phyloP scores from a whole-genome alignment of 2,888 invertebrate genomes.

The Octonoba sinensis region DNA sequence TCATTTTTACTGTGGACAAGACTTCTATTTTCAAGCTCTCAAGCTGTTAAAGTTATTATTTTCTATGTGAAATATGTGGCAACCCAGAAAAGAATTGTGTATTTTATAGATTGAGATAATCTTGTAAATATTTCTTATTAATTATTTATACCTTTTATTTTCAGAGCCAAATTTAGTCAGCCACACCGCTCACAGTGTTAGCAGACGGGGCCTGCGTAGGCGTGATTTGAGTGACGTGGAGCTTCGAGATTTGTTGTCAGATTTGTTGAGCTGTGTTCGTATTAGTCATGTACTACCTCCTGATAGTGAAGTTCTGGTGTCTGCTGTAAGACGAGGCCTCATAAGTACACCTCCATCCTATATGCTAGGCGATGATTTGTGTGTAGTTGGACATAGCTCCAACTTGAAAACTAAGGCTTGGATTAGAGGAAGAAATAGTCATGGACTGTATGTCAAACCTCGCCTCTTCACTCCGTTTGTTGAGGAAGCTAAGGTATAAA shows the following conservation, averaged over 20 bases:
- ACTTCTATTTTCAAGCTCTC: too few species aligned
- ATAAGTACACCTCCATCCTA: constrained; percentile 86
- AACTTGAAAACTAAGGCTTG: constrained; percentile 64
- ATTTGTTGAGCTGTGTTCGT: constrained; percentile 85
- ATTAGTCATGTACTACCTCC: constrained; percentile 91
- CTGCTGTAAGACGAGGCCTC: constrained; percentile 80
- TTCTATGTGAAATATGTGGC: not conserved
- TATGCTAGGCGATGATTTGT: constrained; percentile 82
- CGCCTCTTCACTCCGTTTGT: constrained; percentile 94
- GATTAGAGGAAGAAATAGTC: constrained; percentile 64
- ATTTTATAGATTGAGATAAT: not conserved
- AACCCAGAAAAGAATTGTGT: not conserved
- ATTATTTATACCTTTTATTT: not conserved
- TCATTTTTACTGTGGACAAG: too few species aligned
- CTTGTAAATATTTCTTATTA: not conserved
- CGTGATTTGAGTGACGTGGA: constrained; percentile 86
- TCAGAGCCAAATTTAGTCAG: constrained; percentile 89
- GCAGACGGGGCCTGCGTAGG: constrained; percentile 85
- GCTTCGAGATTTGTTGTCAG: constrained; percentile 85
- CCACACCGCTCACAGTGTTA: constrained; percentile 92
- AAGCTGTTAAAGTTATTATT: not conserved
- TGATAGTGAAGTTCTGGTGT: constrained; percentile 80
- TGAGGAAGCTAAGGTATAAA: constrained; percentile 87
- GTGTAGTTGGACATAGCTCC: constrained; percentile 63
- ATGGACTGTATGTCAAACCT: constrained; percentile 75